Conservation (phyloP, 1,140 invertebrate genomes). For the Drosophila ananassae region DNA sequence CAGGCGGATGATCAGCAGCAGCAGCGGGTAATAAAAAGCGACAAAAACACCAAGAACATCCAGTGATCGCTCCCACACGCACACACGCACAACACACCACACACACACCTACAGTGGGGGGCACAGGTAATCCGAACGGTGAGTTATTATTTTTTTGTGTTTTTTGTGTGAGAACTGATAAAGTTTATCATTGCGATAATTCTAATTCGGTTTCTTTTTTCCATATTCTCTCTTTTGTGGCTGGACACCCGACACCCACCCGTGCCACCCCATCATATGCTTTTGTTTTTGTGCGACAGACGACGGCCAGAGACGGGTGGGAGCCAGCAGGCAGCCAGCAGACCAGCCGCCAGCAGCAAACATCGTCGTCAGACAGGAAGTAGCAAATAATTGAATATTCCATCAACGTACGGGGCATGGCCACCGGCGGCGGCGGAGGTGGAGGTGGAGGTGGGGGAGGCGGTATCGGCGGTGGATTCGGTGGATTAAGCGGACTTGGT, state of each 20-base stretch:
- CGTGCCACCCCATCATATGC: background rate
- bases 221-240: constrained; percentile 3
- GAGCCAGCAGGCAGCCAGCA: constrained; percentile 29
- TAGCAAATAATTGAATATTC: constrained; percentile 73
- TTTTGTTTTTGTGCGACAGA: background rate
- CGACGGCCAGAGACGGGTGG: constrained; percentile 10
- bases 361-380: constrained; percentile 46
- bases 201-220: constrained; percentile 55
- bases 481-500: constrained; percentile 28
- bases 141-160: constrained; percentile 12
- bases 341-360: constrained; percentile 16
- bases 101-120: constrained; percentile 7
- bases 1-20: constrained; percentile 55
- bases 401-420: constrained; percentile 62
- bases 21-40: background rate
- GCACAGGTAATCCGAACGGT: constrained; percentile 58
- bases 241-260: no score
- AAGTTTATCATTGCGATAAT: constrained; percentile 73
- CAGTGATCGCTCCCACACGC: constrained; percentile 15
- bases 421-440: constrained; percentile 54
- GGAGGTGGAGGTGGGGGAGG: no score
- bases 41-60: constrained; percentile 21
- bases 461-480: background rate
- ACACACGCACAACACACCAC: constrained; percentile 16
- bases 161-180: constrained; percentile 51